These are phyloP conservation scores for Tipula lateralis DNA, from an alignment of 2,888 invertebrate genomes.

Conservation along the genomic window DNA sequence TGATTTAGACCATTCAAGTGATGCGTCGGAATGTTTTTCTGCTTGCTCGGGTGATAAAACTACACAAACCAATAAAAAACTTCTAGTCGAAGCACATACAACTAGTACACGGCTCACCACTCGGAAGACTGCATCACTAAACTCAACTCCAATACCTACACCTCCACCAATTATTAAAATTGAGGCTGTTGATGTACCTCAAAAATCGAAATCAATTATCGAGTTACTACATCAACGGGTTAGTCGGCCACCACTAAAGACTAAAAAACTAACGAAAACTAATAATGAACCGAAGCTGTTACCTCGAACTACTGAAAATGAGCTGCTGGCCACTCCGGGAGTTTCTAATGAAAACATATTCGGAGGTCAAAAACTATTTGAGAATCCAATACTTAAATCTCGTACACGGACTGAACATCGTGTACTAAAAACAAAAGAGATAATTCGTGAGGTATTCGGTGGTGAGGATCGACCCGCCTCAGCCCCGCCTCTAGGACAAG, in stretches of 20 bases:
- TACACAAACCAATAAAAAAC: background rate
- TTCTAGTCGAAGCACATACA: background rate
- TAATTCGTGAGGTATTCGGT: slow-evolving; percentile 78
- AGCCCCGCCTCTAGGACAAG: slow-evolving; percentile 59
- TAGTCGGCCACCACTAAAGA: slow-evolving; percentile 30
- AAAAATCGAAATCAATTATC: slow-evolving; percentile 44
- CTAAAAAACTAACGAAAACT: background rate
- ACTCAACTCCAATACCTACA: background rate
- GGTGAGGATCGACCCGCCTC: slow-evolving; percentile 69
- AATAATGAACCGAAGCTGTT: slow-evolving; percentile 33
- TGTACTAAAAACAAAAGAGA: slow-evolving; percentile 66
- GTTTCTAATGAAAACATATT: slow-evolving; percentile 34
- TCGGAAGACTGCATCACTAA: background rate
- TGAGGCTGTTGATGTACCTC: slow-evolving; percentile 42
- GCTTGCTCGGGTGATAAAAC: slow-evolving; percentile 32
- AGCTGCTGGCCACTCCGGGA: slow-evolving; percentile 38
- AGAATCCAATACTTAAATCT: slow-evolving; percentile 66
- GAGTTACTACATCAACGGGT: slow-evolving; percentile 46
- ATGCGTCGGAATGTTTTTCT: slow-evolving; percentile 49
- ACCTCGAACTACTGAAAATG: slow-evolving; percentile 38
- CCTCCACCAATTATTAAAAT: slow-evolving; percentile 41
- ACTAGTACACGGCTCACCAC: background rate
- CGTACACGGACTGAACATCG: slow-evolving; percentile 72
- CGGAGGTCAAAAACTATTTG: slow-evolving; percentile 53
- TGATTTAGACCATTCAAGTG: slow-evolving; percentile 68